phyloP scores from a whole-genome alignment of 2,888 invertebrate genomes.

The Dryadula phaetusa region DNA sequence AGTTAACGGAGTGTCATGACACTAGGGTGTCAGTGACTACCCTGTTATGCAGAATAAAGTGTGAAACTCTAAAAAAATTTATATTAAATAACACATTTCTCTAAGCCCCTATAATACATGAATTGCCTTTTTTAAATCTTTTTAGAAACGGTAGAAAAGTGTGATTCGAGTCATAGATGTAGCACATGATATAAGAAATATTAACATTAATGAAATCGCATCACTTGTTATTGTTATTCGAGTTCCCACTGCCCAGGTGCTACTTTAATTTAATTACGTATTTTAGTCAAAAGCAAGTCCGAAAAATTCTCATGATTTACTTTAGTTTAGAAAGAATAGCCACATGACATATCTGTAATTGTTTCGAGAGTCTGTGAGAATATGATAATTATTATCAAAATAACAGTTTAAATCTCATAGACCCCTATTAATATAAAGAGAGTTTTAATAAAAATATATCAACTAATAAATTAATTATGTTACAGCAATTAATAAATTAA shows the following conservation, averaged over 20 bases:
- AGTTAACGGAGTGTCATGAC: no score
- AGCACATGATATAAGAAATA: slow-evolving; percentile 35
- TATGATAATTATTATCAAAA: slow-evolving; percentile 16
- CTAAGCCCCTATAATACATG: background rate
- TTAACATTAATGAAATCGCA: slow-evolving; percentile 42
- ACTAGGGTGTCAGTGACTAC: no score
- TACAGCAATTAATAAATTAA: background rate
- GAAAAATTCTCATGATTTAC: slow-evolving; percentile 73
- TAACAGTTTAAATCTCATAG: slow-evolving; percentile 2
- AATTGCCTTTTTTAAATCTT: background rate
- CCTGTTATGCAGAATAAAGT: no score
- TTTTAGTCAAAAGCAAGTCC: slow-evolving; percentile 66
- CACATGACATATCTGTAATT: slow-evolving; percentile 47
- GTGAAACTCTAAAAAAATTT: no score
- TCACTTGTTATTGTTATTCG: slow-evolving; percentile 62
- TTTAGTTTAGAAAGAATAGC: slow-evolving; percentile 66
- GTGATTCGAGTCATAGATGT: background rate
- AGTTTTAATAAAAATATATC: slow-evolving; percentile 3
- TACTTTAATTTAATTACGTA: slow-evolving; percentile 72
- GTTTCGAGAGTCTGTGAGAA: slow-evolving; percentile 30
- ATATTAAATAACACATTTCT: background rate
- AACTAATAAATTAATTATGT: background rate
- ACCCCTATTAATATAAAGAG: background rate
- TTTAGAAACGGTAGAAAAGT: slow-evolving; percentile 1
- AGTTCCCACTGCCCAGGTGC: slow-evolving; percentile 77